Percentiles rank a stretch among this genome's conserved stretches.
These are phyloP conservation scores for Siderastrea siderea DNA, from an alignment of 92 coral and sea anemone species.

Conservation along the genomic window DNA sequence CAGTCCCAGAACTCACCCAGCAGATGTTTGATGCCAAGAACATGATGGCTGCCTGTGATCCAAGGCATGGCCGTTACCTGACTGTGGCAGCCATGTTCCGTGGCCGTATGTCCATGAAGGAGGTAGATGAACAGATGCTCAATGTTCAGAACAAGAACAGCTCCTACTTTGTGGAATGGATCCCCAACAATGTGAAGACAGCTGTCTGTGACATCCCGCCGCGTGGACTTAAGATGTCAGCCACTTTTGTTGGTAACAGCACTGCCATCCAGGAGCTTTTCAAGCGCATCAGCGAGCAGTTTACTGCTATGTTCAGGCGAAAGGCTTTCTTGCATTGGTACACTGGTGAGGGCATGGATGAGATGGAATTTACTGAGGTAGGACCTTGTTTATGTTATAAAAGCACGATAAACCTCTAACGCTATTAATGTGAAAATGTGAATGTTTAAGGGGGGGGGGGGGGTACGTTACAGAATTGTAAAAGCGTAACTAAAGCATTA, in stretches of 20 bases:
- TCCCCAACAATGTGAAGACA: conserved; percentile 96
- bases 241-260: conserved; percentile 88
- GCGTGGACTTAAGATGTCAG: conserved; percentile 91
- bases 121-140: conserved; percentile 92
- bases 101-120: conserved; percentile 98
- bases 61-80: conserved; percentile 95
- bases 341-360: conserved; percentile 99
- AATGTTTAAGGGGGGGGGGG: too few species aligned
- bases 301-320: conserved; percentile 96
- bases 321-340: conserved; percentile 99
- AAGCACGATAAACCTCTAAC: too few species aligned
- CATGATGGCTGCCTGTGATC: conserved; percentile 99
- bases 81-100: conserved; percentile 97
- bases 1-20: conserved; percentile 94
- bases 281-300: conserved; percentile 97
- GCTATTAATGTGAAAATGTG: too few species aligned
- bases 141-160: conserved; percentile 96
- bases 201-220: conserved; percentile 98
- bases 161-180: conserved; percentile 96
- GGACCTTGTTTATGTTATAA: not conserved
- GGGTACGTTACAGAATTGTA: too few species aligned
- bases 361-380: conserved; percentile 99
- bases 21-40: conserved; percentile 98
- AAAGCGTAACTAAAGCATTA: too few species aligned
- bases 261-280: conserved; percentile 97